phyloP scores from a whole-genome alignment of 2,797 vertebrate species.

The Channa striata region DNA sequence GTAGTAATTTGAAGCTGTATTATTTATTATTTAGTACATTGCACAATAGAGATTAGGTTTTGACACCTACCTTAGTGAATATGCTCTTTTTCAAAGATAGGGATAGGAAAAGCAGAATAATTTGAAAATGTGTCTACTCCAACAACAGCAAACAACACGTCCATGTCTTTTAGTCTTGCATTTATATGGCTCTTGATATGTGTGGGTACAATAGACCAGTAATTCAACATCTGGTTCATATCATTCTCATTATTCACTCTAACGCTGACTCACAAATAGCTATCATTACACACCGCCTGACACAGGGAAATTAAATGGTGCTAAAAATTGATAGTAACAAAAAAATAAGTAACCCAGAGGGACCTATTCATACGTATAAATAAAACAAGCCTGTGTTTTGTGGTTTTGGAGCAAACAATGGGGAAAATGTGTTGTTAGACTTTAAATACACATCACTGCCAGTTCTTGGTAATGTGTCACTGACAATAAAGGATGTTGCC shows the following conservation, averaged over 20 bases:
- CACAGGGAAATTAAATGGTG: conserved; percentile 50
- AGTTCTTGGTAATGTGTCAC: conserved; percentile 1
- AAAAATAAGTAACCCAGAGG: conserved; percentile 30
- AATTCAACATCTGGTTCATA: conserved; percentile 15
- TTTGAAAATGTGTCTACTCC: conserved; percentile 1
- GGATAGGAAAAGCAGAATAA: neutral
- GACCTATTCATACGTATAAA: conserved; percentile 37
- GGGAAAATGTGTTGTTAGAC: conserved; percentile 31
- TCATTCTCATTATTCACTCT: conserved; percentile 3
- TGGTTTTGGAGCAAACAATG: conserved; percentile 66
- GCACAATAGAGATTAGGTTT: neutral
- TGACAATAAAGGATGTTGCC: neutral
- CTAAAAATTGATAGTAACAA: conserved; percentile 40
- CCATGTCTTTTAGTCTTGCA: conserved; percentile 4
- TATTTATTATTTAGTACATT: too few species aligned
- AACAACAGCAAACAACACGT: conserved; percentile 1
- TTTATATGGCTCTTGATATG: conserved; percentile 54
- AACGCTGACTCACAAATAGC: conserved; percentile 12
- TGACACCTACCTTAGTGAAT: conserved; percentile 42
- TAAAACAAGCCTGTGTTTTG: conserved; percentile 66
- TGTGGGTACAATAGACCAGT: conserved; percentile 31
- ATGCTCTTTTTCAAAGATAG: neutral
- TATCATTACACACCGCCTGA: conserved; percentile 40
- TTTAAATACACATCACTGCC: conserved; percentile 53
- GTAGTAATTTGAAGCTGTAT: too few species aligned